Percentiles rank a stretch among this genome's conserved stretches.
These are phyloP conservation scores for Gymnosoma rotundatum DNA, from an alignment of 2,888 invertebrate genomes.

Conservation along the genomic window DNA sequence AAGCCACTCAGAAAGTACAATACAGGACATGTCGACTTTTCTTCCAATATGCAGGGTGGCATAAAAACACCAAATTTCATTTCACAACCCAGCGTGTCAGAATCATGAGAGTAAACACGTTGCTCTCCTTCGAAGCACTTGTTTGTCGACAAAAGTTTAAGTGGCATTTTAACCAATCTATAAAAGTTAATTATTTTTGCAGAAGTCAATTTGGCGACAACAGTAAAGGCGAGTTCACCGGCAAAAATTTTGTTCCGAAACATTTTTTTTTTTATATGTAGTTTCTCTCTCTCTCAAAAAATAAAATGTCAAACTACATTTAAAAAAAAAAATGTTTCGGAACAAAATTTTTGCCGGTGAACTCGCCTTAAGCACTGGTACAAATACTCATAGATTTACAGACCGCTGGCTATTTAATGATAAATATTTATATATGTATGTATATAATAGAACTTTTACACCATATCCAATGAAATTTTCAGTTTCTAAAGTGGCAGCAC, in stretches of 20 bases:
- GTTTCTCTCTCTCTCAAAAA: too few species aligned
- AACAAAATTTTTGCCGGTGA: too few species aligned
- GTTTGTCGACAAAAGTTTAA: conserved; percentile 75
- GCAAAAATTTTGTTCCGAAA: too few species aligned
- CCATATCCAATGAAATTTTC: neutral
- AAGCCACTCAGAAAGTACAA: conserved; percentile 96
- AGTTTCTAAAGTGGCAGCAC: neutral
- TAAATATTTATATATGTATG: neutral
- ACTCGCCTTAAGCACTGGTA: too few species aligned
- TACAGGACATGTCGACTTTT: conserved; percentile 86
- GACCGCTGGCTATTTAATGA: too few species aligned
- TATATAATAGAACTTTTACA: neutral
- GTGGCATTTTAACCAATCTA: conserved; percentile 68
- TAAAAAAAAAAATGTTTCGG: too few species aligned
- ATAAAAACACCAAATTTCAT: conserved; percentile 97
- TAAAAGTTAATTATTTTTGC: neutral
- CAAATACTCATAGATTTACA: too few species aligned
- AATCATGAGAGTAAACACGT: conserved; percentile 79
- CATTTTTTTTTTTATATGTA: too few species aligned
- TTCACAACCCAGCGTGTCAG: conserved; percentile 88
- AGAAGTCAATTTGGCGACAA: neutral
- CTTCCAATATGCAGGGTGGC: conserved; percentile 86
- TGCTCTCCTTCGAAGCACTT: conserved; percentile 79
- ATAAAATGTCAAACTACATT: too few species aligned
- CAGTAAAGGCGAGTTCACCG: too few species aligned